Evolutionary conservation across 2,113 vertebrate genomes (phyloP).

Genomic region (Tor tambroides): DNA sequence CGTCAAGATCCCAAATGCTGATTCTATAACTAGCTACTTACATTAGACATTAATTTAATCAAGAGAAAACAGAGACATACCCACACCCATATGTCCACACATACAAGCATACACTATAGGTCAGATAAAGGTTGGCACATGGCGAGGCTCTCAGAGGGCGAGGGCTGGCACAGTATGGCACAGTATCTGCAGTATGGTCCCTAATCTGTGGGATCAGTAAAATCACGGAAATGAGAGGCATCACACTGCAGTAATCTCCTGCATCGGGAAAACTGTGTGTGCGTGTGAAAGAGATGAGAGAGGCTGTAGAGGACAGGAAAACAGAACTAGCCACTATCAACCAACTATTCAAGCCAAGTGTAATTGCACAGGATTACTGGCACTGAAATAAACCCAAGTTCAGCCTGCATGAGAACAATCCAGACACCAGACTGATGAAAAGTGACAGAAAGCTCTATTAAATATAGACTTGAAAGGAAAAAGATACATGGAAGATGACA

Average conservation of each 20-base stretch:
- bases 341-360: conserved; percentile 8
- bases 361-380: conserved; percentile 7
- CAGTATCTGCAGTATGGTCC: conserved; percentile 8
- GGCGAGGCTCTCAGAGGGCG: background rate
- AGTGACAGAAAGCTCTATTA: background rate
- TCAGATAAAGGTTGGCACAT: conserved; percentile 24
- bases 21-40: background rate
- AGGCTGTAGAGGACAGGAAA: background rate
- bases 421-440: background rate
- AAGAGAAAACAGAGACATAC: background rate
- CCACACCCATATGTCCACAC: background rate
- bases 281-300: background rate
- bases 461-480: background rate
- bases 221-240: conserved; percentile 8
- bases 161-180: conserved; percentile 15
- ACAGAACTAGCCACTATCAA: conserved; percentile 9
- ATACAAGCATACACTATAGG: background rate
- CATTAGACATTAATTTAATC: background rate
- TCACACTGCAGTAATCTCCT: conserved; percentile 27
- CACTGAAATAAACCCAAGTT: background rate
- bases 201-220: conserved; percentile 38
- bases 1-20: background rate
- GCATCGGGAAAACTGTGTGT: background rate
- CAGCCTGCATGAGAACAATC: background rate
- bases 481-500: background rate